phyloP scores from a whole-genome alignment of 1,140 invertebrate genomes.

The Parapsyche elsis region DNA sequence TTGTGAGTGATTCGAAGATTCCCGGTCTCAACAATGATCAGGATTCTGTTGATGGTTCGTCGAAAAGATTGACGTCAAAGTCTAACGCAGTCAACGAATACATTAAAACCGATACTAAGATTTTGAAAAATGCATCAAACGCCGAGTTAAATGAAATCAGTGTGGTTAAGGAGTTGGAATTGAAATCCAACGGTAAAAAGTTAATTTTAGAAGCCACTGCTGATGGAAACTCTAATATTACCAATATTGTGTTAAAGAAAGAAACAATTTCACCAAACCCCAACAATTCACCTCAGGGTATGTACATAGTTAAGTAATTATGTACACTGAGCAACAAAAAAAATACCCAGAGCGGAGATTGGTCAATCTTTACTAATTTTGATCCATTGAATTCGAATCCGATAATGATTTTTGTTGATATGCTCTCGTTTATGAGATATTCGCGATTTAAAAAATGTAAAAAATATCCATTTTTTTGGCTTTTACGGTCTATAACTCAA shows the following conservation, averaged over 20 bases:
- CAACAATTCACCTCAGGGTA: constrained; percentile 44
- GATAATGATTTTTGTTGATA: too few relatives aligned
- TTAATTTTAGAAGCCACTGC: constrained; percentile 44
- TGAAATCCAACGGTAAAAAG: constrained; percentile 41
- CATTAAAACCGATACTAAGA: neutral
- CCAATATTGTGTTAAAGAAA: constrained; percentile 49
- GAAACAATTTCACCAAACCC: constrained; percentile 12
- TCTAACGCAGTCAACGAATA: neutral
- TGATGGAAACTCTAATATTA: constrained; percentile 42
- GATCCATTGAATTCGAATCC: too few relatives aligned
- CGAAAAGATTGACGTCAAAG: neutral
- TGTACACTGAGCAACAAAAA: too few relatives aligned
- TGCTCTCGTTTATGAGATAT: too few relatives aligned
- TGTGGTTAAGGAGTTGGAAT: constrained; percentile 44
- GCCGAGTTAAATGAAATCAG: neutral
- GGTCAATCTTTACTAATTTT: too few relatives aligned
- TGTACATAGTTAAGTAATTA: neutral
- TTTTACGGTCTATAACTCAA: too few relatives aligned
- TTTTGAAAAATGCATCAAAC: neutral
- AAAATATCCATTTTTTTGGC: too few relatives aligned
- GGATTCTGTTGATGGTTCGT: neutral
- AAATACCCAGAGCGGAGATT: too few relatives aligned
- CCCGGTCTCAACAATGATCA: neutral
- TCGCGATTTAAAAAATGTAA: too few relatives aligned
- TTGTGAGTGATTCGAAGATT: neutral